Evolutionary conservation across 2,888 invertebrate genomes (phyloP).

Genomic region (Pammene fasciana): DNA sequence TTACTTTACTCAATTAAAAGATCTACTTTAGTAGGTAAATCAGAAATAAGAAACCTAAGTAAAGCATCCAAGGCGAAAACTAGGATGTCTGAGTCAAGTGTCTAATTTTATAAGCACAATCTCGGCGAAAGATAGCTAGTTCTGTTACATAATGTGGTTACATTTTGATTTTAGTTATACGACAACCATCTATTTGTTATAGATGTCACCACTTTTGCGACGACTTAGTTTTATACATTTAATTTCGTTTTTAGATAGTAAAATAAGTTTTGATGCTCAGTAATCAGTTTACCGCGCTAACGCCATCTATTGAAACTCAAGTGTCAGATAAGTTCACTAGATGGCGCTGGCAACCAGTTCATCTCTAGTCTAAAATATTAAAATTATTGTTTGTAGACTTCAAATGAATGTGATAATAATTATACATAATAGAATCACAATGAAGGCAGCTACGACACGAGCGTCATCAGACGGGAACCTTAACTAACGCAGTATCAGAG

Average conservation of each 20-base stretch:
- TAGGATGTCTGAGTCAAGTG: no score
- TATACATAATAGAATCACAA: neutral
- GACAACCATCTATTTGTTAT: no score
- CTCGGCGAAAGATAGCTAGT: no score
- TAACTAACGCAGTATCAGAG: constrained; percentile 44
- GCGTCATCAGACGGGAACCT: constrained; percentile 18
- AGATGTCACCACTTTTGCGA: neutral
- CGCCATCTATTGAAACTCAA: constrained; percentile 6
- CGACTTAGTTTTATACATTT: neutral
- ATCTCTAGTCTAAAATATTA: neutral
- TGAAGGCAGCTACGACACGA: constrained; percentile 27
- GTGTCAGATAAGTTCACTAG: neutral
- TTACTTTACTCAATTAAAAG: no score
- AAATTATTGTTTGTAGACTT: neutral
- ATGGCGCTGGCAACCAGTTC: neutral
- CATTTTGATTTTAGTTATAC: no score
- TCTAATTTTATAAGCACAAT: no score
- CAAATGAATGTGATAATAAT: neutral
- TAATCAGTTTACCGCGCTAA: neutral
- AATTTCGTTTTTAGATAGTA: neutral
- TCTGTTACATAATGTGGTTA: no score
- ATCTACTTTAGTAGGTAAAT: no score
- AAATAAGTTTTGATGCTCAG: no score
- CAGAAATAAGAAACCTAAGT: no score
- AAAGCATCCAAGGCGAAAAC: no score